A percentile compares a stretch with the other conserved stretches of the same genome.
Evolutionary conservation across 2,888 invertebrate species (phyloP).

Genomic region (Stenoptilia bipunctidactyla): DNA sequence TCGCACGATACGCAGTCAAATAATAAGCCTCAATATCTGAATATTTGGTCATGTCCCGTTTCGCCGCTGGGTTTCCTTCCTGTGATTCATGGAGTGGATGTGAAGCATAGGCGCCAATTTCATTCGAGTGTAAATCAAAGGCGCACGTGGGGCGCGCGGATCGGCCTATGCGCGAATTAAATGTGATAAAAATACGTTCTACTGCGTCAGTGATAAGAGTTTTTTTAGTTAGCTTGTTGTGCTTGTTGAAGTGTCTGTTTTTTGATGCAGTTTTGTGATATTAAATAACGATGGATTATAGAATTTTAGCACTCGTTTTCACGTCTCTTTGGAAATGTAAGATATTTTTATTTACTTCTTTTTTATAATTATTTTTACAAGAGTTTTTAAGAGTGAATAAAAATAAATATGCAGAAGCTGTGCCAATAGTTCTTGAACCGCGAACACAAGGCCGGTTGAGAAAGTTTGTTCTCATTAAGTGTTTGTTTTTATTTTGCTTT

Average conservation of each 20-base stretch:
- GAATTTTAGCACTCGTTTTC: slow-evolving; percentile 36
- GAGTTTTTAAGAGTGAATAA: too few species aligned
- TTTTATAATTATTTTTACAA: neutral
- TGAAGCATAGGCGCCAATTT: slow-evolving; percentile 29
- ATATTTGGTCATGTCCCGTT: slow-evolving; percentile 55
- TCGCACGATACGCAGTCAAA: slow-evolving; percentile 27
- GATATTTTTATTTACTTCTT: slow-evolving; percentile 14
- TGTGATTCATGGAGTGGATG: slow-evolving; percentile 54
- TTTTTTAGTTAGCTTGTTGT: slow-evolving; percentile 19
- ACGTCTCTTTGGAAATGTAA: slow-evolving; percentile 48
- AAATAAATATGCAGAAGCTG: too few species aligned
- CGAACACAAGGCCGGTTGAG: too few species aligned
- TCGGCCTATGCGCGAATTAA: neutral
- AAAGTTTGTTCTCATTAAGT: too few species aligned
- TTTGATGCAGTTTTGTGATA: slow-evolving; percentile 27
- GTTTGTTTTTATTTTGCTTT: too few species aligned
- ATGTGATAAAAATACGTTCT: slow-evolving; percentile 1
- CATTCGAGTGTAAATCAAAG: slow-evolving; percentile 35
- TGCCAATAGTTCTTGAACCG: too few species aligned
- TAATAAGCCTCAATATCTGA: slow-evolving; percentile 26
- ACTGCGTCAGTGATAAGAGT: neutral
- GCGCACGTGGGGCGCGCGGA: slow-evolving; percentile 26
- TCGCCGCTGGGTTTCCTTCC: slow-evolving; percentile 48
- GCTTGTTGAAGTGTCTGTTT: too few species aligned
- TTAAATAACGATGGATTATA: slow-evolving; percentile 40